These are phyloP conservation scores for Pocillopora grandis DNA, from an alignment of 92 coral and sea anemone genomes.

Conservation along the genomic window DNA sequence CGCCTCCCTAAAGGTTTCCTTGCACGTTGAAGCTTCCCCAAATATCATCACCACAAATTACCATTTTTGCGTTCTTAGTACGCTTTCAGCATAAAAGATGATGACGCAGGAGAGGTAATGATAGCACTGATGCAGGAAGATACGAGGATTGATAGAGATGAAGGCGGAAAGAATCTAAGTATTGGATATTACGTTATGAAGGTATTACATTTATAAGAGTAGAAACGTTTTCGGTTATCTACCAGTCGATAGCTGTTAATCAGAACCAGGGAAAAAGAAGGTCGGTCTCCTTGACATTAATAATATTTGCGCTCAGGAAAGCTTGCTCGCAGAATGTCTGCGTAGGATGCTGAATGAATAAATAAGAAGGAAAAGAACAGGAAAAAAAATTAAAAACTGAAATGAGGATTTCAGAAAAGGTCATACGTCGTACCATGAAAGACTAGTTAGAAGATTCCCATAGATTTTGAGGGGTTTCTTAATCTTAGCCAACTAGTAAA, in stretches of 20 bases:
- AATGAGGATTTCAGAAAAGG: too few relatives aligned
- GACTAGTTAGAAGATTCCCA: too few relatives aligned
- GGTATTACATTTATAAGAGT: slow-evolving; percentile 37
- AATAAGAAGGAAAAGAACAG: too few relatives aligned
- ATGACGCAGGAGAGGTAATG: slow-evolving; percentile 79
- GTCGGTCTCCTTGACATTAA: too few relatives aligned
- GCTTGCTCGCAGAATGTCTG: too few relatives aligned
- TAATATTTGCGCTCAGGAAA: not conserved
- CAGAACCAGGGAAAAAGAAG: too few relatives aligned
- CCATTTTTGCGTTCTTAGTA: slow-evolving; percentile 38
- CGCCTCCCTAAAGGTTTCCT: not conserved
- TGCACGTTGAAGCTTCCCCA: not conserved
- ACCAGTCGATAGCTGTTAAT: too few relatives aligned
- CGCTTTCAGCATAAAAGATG: slow-evolving; percentile 74
- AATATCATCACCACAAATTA: not conserved
- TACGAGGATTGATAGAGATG: slow-evolving; percentile 76
- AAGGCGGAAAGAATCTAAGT: slow-evolving; percentile 80
- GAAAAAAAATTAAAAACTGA: too few relatives aligned
- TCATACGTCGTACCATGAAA: too few relatives aligned
- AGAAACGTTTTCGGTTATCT: not conserved
- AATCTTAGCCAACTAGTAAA: too few relatives aligned
- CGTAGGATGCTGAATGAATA: too few relatives aligned
- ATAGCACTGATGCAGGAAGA: slow-evolving; percentile 93
- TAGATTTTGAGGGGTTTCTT: too few relatives aligned
- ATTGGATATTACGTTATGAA: slow-evolving; percentile 94